Conservation (phyloP, 2,888 invertebrate genomes). For the Leucozona laternaria region DNA sequence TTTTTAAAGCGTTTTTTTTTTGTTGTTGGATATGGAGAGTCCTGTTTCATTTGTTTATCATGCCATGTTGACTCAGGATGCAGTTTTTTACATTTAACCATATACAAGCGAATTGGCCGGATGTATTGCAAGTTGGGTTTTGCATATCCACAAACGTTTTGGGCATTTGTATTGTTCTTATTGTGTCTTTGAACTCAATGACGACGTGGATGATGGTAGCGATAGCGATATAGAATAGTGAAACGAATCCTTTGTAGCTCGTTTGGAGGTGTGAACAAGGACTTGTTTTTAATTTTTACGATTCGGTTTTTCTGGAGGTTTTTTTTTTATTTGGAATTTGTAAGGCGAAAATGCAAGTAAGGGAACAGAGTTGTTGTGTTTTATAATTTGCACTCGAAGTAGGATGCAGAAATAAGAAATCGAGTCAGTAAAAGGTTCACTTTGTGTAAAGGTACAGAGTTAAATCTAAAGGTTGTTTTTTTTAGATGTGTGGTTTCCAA, state of each 20-base stretch:
- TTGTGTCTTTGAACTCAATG: conserved; percentile 44
- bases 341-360: neutral
- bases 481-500: no score
- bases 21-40: neutral
- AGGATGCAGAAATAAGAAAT: no score
- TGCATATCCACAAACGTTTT: conserved; percentile 40
- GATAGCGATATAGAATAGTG: conserved; percentile 43
- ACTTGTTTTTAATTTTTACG: conserved; percentile 18
- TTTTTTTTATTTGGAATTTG: neutral
- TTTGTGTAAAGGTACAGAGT: no score
- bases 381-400: no score
- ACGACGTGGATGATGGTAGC: conserved; percentile 25
- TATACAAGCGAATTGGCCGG: conserved; percentile 30
- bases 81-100: conserved; percentile 23
- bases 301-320: neutral
- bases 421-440: no score
- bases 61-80: conserved; percentile 64
- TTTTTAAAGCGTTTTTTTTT: conserved; percentile 36
- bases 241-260: conserved; percentile 59
- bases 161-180: conserved; percentile 36
- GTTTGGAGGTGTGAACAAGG: conserved; percentile 62
- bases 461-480: no score
- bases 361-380: no score
- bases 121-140: conserved; percentile 32
- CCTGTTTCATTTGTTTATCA: conserved; percentile 51